A percentile compares a stretch with the other conserved stretches of the same genome.
phyloP scores from a whole-genome alignment of 2,797 vertebrate species.

The Cryptoblepharus egeriae region DNA sequence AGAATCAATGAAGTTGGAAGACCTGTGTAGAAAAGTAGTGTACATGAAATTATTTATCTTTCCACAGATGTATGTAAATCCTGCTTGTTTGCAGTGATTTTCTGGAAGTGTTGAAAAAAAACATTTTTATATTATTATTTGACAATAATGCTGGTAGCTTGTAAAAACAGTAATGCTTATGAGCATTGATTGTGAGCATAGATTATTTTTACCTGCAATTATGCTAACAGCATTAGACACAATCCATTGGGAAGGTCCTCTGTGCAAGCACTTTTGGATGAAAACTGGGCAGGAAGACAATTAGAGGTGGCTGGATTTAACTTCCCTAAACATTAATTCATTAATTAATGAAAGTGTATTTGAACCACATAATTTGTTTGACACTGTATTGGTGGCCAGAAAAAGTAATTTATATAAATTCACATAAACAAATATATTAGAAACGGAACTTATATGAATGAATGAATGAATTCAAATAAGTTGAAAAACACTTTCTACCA shows the following conservation, averaged over 20 bases:
- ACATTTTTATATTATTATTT: conserved; percentile 21
- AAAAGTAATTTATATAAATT: no score
- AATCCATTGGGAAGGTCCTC: background rate
- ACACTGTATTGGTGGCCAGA: no score
- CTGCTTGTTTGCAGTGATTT: conserved; percentile 2
- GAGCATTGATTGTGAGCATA: background rate
- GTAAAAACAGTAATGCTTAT: conserved; percentile 13
- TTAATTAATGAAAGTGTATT: no score
- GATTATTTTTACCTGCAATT: background rate
- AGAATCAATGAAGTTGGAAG: conserved; percentile 67
- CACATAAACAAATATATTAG: no score
- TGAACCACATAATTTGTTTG: no score
- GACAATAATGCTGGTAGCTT: conserved; percentile 25
- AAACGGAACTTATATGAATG: no score
- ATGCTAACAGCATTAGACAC: background rate
- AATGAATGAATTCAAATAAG: no score
- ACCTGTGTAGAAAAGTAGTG: conserved; percentile 56
- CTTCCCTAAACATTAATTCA: background rate
- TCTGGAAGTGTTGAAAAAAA: conserved; percentile 37
- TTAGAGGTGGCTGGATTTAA: background rate
- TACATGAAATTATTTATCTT: conserved; percentile 70
- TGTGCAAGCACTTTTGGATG: background rate
- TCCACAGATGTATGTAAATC: conserved; percentile 38
- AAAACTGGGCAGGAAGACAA: background rate
- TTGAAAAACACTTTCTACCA: no score